phyloP scores from a whole-genome alignment of 2,888 invertebrate species.

The Drosophila emarginata region DNA sequence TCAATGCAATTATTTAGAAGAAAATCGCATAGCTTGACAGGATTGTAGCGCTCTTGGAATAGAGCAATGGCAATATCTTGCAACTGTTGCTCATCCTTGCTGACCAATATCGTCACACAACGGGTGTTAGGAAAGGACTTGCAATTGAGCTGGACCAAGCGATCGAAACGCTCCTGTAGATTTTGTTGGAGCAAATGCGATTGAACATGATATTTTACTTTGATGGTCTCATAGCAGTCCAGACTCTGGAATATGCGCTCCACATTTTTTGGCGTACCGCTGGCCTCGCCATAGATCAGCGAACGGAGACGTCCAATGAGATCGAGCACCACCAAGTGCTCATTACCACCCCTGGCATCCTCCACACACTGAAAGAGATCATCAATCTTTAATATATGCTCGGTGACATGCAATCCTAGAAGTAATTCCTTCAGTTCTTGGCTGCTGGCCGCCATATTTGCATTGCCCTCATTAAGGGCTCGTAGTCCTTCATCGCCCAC shows the following conservation, averaged over 20 bases:
- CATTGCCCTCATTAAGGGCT: constrained; percentile 85
- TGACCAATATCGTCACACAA: constrained; percentile 78
- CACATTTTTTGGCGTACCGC: constrained; percentile 53
- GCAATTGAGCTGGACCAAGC: constrained; percentile 78
- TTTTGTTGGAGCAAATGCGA: constrained; percentile 79
- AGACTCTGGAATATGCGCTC: constrained; percentile 77
- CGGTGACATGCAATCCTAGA: constrained; percentile 83
- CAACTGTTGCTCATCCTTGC: constrained; percentile 76
- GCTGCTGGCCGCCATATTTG: constrained; percentile 85
- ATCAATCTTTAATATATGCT: constrained; percentile 82
- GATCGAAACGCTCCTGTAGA: constrained; percentile 80
- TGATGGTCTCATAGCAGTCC: constrained; percentile 80
- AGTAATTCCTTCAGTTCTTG: constrained; percentile 84
- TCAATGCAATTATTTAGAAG: constrained; percentile 80
- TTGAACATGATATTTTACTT: constrained; percentile 80
- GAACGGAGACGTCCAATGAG: constrained; percentile 75
- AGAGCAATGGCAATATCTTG: constrained; percentile 80
- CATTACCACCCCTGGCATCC: constrained; percentile 78
- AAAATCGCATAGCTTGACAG: constrained; percentile 79
- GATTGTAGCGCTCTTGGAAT: constrained; percentile 81
- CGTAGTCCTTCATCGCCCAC: constrained; percentile 86
- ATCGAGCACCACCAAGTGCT: constrained; percentile 77
- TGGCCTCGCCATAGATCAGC: constrained; percentile 68
- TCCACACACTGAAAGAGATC: constrained; percentile 83
- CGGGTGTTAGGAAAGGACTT: constrained; percentile 80